These are phyloP conservation scores for Dryoscopus gambensis DNA, from an alignment of 2,113 vertebrate genomes.

Conservation along the genomic window DNA sequence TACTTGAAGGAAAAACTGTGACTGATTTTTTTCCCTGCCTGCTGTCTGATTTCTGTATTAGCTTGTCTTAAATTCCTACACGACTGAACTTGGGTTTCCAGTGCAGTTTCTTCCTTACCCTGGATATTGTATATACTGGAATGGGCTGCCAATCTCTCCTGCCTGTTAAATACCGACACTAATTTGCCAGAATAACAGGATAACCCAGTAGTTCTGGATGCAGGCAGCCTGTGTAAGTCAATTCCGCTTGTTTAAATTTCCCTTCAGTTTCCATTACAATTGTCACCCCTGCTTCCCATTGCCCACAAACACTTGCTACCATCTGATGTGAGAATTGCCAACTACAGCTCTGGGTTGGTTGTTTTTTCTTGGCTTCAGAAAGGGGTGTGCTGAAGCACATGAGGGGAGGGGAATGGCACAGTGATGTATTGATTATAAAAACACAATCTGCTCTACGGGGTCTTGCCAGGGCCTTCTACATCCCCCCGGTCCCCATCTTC, in stretches of 20 bases:
- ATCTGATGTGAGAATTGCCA: conserved; percentile 12
- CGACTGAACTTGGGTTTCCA: neutral
- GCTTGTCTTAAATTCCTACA: neutral
- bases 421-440: neutral
- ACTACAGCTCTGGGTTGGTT: neutral
- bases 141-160: neutral
- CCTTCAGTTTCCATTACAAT: neutral
- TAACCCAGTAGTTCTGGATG: neutral
- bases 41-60: neutral
- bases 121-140: neutral
- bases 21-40: neutral
- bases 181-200: neutral
- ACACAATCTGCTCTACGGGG: neutral
- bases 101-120: neutral
- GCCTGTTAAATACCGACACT: neutral
- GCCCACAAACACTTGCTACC: neutral
- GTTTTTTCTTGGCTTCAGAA: neutral
- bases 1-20: neutral
- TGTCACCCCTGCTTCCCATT: neutral
- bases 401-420: neutral
- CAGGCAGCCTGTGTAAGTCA: neutral
- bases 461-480: neutral
- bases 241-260: neutral
- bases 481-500: neutral
- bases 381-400: neutral